Conservation (phyloP, 2,888 invertebrate species). For the Drosophila mettleri region DNA sequence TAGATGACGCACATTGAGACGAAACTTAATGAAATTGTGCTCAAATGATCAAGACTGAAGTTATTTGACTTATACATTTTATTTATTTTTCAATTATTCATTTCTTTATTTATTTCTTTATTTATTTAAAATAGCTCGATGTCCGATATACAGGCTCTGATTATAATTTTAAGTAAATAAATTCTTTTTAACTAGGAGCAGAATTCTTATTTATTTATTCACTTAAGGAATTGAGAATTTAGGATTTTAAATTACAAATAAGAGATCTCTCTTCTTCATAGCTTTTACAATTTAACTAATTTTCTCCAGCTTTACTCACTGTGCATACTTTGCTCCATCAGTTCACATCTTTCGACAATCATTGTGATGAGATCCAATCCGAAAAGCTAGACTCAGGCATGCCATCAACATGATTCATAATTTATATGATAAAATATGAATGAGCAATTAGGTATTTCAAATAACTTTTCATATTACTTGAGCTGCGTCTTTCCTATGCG, state of each 20-base stretch:
- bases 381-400: constrained; percentile 33
- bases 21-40: neutral
- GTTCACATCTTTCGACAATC: constrained; percentile 63
- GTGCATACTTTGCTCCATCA: constrained; percentile 37
- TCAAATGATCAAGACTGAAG: neutral
- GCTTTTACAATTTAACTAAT: neutral
- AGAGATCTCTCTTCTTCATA: neutral
- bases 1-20: constrained; percentile 45
- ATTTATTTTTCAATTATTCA: no score
- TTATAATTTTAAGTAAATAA: no score
- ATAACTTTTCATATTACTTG: constrained; percentile 15
- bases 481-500: constrained; percentile 12
- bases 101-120: no score
- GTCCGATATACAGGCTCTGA: no score
- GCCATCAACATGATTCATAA: constrained; percentile 57
- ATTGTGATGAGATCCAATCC: constrained; percentile 27
- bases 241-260: no score
- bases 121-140: no score
- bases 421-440: constrained; percentile 70
- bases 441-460: constrained; percentile 57
- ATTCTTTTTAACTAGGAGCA: no score
- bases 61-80: no score
- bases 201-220: no score
- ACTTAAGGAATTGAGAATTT: no score
- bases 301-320: constrained; percentile 11